Evolutionary conservation across 2,888 invertebrate genomes (phyloP).

Genomic region (Molorchus minor): DNA sequence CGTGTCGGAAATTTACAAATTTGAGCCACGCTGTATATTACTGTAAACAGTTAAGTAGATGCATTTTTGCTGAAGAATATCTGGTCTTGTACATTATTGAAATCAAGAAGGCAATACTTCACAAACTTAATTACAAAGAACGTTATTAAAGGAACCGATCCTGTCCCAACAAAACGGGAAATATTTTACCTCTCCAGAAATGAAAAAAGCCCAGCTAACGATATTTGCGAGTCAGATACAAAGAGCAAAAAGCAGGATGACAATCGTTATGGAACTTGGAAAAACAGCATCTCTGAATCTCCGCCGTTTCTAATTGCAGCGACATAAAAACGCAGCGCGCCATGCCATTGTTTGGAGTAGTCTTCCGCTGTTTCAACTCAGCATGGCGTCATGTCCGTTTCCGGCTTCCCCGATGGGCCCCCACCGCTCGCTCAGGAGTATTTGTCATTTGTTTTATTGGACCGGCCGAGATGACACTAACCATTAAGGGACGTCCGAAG

Average conservation of each 20-base stretch:
- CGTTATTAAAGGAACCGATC: not conserved
- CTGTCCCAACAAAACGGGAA: constrained; percentile 42
- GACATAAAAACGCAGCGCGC: constrained; percentile 61
- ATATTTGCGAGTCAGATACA: constrained; percentile 55
- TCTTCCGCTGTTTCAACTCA: constrained; percentile 64
- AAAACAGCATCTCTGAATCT: constrained; percentile 55
- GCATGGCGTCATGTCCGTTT: constrained; percentile 66
- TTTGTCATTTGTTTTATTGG: constrained; percentile 57
- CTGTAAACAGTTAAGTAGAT: no score
- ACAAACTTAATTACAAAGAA: constrained; percentile 6
- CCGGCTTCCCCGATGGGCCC: constrained; percentile 51
- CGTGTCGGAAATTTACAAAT: no score
- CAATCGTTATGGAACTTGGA: constrained; percentile 52
- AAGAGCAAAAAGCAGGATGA: constrained; percentile 51
- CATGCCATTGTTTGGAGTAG: constrained; percentile 63
- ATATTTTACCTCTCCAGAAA: constrained; percentile 47
- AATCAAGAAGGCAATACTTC: no score
- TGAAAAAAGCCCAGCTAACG: constrained; percentile 55
- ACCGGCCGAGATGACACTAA: constrained; percentile 48
- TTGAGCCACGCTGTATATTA: no score
- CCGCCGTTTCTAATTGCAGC: constrained; percentile 61
- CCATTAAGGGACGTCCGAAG: constrained; percentile 47
- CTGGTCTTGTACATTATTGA: no score
- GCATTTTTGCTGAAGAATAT: no score
- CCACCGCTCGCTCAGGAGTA: constrained; percentile 47